Evolutionary conservation across 2,797 vertebrate species (phyloP).

Genomic region (Scyliorhinus canicula): DNA sequence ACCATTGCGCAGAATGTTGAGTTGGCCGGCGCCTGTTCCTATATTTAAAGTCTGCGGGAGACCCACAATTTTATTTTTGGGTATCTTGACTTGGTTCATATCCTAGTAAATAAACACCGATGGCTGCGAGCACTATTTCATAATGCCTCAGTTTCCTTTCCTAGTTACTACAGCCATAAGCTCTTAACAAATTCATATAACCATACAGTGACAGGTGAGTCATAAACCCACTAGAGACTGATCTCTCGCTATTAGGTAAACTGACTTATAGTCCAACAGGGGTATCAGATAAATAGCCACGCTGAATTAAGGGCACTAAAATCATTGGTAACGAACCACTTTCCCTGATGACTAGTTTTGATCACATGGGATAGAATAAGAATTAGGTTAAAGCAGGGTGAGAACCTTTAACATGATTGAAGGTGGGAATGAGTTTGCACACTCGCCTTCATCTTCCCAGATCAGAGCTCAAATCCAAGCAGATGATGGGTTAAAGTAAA

Average conservation of each 20-base stretch:
- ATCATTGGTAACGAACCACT: neutral
- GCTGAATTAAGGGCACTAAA: neutral
- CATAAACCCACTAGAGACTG: neutral
- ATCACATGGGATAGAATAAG: neutral
- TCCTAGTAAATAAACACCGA: neutral
- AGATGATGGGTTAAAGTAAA: neutral
- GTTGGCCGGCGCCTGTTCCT: neutral
- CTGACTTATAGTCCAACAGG: neutral
- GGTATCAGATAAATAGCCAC: neutral
- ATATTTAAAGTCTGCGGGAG: neutral
- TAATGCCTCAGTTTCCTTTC: neutral
- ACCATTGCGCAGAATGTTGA: neutral
- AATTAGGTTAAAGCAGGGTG: neutral
- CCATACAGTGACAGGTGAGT: neutral
- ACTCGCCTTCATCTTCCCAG: neutral
- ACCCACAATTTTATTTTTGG: neutral
- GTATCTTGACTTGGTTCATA: neutral
- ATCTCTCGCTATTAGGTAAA: neutral
- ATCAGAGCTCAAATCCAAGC: neutral
- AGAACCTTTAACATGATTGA: neutral
- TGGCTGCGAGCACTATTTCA: neutral
- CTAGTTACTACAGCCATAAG: neutral
- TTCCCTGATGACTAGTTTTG: neutral
- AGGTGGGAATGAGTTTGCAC: neutral
- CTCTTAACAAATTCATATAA: neutral